Conservation (phyloP, 1,140 invertebrate species). For the Capitella teleta region DNA sequence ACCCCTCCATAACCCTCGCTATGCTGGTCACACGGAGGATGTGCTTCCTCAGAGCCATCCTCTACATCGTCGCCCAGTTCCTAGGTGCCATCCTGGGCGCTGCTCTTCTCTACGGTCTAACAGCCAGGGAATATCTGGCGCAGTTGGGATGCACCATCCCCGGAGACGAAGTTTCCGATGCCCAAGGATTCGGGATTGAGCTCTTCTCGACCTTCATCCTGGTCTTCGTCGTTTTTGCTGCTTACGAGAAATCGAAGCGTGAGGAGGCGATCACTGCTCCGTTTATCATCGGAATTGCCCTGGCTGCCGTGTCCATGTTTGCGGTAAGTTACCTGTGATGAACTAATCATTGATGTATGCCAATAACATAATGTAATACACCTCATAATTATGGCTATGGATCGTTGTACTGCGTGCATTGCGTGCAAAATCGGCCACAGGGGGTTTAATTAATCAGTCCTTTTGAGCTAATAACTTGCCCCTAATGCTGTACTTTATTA, state of each 20-base stretch:
- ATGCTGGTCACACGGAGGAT: conserved; percentile 43
- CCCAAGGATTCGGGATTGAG: conserved; percentile 70
- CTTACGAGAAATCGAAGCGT: conserved; percentile 62
- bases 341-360: too few relatives aligned
- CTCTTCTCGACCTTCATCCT: conserved; percentile 77
- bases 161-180: conserved; percentile 15
- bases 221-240: conserved; percentile 74
- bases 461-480: too few relatives aligned
- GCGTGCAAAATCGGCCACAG: too few relatives aligned
- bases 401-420: too few relatives aligned
- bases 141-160: conserved; percentile 49
- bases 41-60: conserved; percentile 9
- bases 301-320: conserved; percentile 71
- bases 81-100: conserved; percentile 68
- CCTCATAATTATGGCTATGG: too few relatives aligned
- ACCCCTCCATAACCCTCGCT: conserved; percentile 73
- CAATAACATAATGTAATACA: too few relatives aligned
- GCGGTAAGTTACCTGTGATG: conserved; percentile 46
- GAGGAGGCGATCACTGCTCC: conserved; percentile 77
- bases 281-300: conserved; percentile 70
- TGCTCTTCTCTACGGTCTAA: conserved; percentile 50
- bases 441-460: too few relatives aligned
- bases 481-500: too few relatives aligned
- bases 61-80: conserved; percentile 33
- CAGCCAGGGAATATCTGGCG: conserved; percentile 43